A percentile compares a stretch with the other conserved stretches of the same genome.
Evolutionary conservation across 2,797 vertebrate species (phyloP).

Genomic region (Ceryle rudis): DNA sequence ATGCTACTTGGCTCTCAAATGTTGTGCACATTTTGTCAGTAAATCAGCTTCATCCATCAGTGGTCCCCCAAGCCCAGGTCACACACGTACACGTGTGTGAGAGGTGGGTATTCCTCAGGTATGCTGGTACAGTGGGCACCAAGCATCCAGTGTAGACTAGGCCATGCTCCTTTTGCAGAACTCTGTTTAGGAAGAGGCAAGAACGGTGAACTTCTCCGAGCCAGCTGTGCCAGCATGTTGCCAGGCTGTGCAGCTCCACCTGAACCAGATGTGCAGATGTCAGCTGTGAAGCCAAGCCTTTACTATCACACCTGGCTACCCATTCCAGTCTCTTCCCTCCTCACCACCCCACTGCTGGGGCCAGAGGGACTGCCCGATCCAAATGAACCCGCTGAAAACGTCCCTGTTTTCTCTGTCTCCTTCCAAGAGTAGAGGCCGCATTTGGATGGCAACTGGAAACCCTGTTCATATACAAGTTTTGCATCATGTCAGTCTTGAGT

Average conservation of each 20-base stretch:
- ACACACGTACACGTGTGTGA: fast-evolving
- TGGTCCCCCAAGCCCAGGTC: background rate
- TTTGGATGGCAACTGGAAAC: fast-evolving
- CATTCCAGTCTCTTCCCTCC: background rate
- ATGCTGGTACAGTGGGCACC: background rate
- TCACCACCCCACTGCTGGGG: background rate
- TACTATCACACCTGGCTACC: fast-evolving
- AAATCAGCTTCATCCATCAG: background rate
- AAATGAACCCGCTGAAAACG: fast-evolving
- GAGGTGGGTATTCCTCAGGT: background rate
- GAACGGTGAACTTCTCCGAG: background rate
- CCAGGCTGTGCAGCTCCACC: background rate
- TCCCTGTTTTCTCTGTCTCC: background rate
- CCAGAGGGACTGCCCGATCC: background rate
- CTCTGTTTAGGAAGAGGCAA: background rate
- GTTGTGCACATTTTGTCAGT: fast-evolving
- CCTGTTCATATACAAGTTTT: background rate
- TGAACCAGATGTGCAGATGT: background rate
- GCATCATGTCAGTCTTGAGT: background rate
- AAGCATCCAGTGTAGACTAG: background rate
- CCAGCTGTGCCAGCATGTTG: background rate
- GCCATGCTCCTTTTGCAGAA: background rate
- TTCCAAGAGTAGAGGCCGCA: fast-evolving
- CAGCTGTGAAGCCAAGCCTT: background rate
- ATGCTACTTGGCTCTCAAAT: background rate